A percentile compares a stretch with the other conserved stretches of the same genome.
phyloP scores from a whole-genome alignment of 2,888 invertebrate genomes.

The Idaea aversata region DNA sequence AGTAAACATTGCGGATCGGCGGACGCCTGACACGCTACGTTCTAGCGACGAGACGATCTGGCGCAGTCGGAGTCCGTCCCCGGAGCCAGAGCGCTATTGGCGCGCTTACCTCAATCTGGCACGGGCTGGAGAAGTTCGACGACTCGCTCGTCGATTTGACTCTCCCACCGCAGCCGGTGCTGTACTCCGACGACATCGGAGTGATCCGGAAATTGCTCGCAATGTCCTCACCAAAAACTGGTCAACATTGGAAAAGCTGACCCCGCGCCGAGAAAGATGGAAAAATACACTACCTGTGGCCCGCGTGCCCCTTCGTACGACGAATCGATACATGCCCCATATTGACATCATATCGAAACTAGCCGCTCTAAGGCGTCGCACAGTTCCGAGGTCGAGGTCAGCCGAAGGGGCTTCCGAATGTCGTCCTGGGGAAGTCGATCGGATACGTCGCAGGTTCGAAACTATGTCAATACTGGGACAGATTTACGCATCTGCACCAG shows the following conservation, averaged over 20 bases:
- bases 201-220: slow-evolving; percentile 88
- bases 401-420: slow-evolving; percentile 73
- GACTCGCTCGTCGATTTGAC: slow-evolving; percentile 89
- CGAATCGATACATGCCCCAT: slow-evolving; percentile 91
- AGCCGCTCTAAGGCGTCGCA: slow-evolving; percentile 81
- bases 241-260: slow-evolving; percentile 67
- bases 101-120: slow-evolving; percentile 85
- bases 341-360: slow-evolving; percentile 95
- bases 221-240: slow-evolving; percentile 76
- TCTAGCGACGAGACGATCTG: slow-evolving; percentile 84
- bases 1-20: slow-evolving; percentile 66
- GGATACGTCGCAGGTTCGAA: slow-evolving; percentile 86
- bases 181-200: slow-evolving; percentile 83
- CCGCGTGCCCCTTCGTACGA: slow-evolving; percentile 81
- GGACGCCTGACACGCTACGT: slow-evolving; percentile 75
- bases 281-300: slow-evolving; percentile 83
- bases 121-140: slow-evolving; percentile 88
- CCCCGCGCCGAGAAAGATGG: slow-evolving; percentile 48
- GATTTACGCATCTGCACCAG: slow-evolving; percentile 90
- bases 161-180: slow-evolving; percentile 79
- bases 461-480: slow-evolving; percentile 85
- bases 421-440: slow-evolving; percentile 85
- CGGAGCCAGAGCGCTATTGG: slow-evolving; percentile 86
- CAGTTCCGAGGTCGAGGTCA: slow-evolving; percentile 71
- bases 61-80: slow-evolving; percentile 86